Evolutionary conservation across 2,888 invertebrate species (phyloP).

Genomic region (Venusia cambrica): DNA sequence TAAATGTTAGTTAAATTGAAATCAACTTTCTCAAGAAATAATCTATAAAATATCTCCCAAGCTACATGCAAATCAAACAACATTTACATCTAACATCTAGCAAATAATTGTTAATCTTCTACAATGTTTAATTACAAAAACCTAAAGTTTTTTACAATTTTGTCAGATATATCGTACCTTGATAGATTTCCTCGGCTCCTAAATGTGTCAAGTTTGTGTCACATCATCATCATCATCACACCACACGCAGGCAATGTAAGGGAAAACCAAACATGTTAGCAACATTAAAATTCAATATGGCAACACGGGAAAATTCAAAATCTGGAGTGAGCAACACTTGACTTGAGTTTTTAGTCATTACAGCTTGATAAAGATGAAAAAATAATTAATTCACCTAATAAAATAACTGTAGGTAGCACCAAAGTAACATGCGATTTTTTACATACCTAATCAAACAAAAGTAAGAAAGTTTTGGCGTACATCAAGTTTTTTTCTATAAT

Average conservation of each 20-base stretch:
- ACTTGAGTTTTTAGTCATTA: too few species aligned
- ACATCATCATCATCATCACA: slow-evolving; percentile 44
- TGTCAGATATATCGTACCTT: slow-evolving; percentile 54
- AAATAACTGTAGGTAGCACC: too few species aligned
- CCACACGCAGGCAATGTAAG: slow-evolving; percentile 56
- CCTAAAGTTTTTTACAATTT: slow-evolving; percentile 7
- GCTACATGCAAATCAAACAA: slow-evolving; percentile 27
- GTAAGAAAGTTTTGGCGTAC: too few species aligned
- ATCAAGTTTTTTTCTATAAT: too few species aligned
- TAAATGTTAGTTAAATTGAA: too few species aligned
- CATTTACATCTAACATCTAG: slow-evolving; percentile 21
- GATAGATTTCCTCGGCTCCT: slow-evolving; percentile 75
- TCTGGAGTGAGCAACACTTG: too few species aligned
- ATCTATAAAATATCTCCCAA: slow-evolving; percentile 31
- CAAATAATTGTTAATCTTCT: neutral
- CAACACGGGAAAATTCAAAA: slow-evolving; percentile 2
- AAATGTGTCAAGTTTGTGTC: slow-evolving; percentile 25
- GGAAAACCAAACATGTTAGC: slow-evolving; percentile 38
- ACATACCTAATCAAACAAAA: too few species aligned
- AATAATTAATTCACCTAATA: too few species aligned
- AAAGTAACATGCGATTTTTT: too few species aligned
- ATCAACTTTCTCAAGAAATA: too few species aligned
- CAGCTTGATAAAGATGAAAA: too few species aligned
- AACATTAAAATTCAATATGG: slow-evolving; percentile 12
- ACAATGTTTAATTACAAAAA: neutral